A percentile compares a stretch with the other conserved stretches of the same genome.
These are phyloP conservation scores for Nyctereutes procyonoides DNA, from an alignment of 2,113 vertebrate species.

Conservation along the genomic window DNA sequence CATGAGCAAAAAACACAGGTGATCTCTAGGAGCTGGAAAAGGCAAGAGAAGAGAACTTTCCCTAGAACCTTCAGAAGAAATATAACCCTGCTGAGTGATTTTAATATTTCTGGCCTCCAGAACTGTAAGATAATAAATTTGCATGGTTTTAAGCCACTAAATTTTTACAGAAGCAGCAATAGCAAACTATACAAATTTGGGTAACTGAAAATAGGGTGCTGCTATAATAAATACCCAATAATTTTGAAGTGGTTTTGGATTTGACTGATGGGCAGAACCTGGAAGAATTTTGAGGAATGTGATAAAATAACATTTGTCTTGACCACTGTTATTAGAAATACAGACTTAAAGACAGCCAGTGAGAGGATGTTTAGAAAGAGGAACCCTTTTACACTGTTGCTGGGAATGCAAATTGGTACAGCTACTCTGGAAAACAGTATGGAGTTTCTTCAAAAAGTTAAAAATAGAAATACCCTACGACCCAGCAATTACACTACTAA, in stretches of 20 bases:
- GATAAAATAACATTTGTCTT: neutral
- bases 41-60: neutral
- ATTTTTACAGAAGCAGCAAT: neutral
- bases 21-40: neutral
- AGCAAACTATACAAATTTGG: neutral
- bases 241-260: neutral
- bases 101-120: neutral
- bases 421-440: neutral
- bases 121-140: neutral
- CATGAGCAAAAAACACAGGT: neutral
- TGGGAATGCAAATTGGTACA: neutral
- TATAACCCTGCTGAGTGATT: neutral
- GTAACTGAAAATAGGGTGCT: neutral
- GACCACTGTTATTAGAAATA: neutral
- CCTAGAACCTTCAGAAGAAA: neutral
- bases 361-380: neutral
- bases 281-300: neutral
- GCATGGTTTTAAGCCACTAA: neutral
- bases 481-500: neutral
- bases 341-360: neutral
- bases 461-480: neutral
- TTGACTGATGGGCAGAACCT: neutral
- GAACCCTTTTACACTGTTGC: neutral
- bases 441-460: neutral
- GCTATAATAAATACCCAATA: neutral